Conservation (phyloP, 2,888 invertebrate species). For the Cataglyphis altisquamis region DNA sequence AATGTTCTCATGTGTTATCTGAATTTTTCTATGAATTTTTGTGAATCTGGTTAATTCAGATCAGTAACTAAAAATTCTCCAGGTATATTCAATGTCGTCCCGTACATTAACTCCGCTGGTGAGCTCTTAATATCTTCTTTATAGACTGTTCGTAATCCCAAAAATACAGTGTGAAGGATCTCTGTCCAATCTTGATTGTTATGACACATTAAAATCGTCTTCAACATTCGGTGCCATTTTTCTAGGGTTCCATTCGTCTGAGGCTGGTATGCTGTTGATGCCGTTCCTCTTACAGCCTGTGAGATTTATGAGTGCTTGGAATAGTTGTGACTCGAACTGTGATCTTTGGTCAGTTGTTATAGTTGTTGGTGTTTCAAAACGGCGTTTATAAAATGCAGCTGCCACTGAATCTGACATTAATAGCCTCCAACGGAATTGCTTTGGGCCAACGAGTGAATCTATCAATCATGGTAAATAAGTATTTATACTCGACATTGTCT, state of each 20-base stretch:
- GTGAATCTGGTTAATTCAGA: background rate
- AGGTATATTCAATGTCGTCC: background rate
- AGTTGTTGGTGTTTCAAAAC: conserved; percentile 58
- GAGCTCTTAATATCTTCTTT: too few relatives aligned
- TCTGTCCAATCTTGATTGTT: too few relatives aligned
- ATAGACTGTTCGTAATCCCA: too few relatives aligned
- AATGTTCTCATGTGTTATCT: background rate
- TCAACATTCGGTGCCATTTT: conserved; percentile 71
- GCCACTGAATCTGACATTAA: background rate
- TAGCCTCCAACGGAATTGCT: background rate
- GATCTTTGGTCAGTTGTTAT: conserved; percentile 80
- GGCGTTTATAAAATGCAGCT: conserved; percentile 39
- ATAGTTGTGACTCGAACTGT: conserved; percentile 82
- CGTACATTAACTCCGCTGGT: background rate
- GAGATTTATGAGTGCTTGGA: conserved; percentile 66
- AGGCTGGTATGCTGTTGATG: conserved; percentile 68
- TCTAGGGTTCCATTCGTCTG: conserved; percentile 74
- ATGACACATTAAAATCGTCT: conserved; percentile 67
- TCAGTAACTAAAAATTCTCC: background rate
- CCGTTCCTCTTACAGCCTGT: conserved; percentile 46
- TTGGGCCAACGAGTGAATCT: conserved; percentile 18
- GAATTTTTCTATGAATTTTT: background rate
- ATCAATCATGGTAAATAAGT: conserved; percentile 17
- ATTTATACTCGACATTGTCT: background rate
- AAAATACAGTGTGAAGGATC: too few relatives aligned